Evolutionary conservation across 2,113 vertebrate species (phyloP), one percentile per base, ranked within the genome.

Genomic region (Otus sunia): DNA sequence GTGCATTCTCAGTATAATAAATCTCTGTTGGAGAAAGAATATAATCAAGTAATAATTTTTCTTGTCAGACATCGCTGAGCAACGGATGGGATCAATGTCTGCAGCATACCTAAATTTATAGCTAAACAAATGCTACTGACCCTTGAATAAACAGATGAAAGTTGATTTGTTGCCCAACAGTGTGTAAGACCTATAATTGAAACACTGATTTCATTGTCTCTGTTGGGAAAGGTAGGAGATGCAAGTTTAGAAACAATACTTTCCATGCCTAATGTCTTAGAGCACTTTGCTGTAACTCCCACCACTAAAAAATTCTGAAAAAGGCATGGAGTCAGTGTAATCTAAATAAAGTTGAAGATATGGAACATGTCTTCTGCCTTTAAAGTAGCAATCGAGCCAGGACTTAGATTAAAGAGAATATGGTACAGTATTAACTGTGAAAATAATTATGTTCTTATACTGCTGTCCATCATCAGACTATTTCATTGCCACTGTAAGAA

Each of bases 181-280:
- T 86, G 83, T 67, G 96, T 96, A 97, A 97, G 96, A 88, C 64
- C 98, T 98, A 98, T 98, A 98, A 98, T 80, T 98, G 96, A 97
- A 96, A 79, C 88, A 69, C 78, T 97, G 97, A 97, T 96, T 98
- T 97, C 97, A 98, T 84, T 86, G 82, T 75, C 92, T 94, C 94
- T 90, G 55, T 86, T 59, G 63, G 88, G 94, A 96, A 97, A 97
- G 92, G 91, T 85, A 96, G 41, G 66, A 67, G 66, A 72, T 63
- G 23, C 29, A 56, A 94, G 87, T 97, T 95, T 72, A 95, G 94
- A 96, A 96, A 86, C 85, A 97, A 96, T 97, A 53, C 47, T 90
- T 97, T 60, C 89, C 96, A 96, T 94, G 80, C 94, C 72, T 83
- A 34, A 45, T 53, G 10, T 86, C 89, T 97, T 86, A 90, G 82